Base-by-base conservation (phyloP, 1,140 invertebrate species). In the Drosophila parabipectinata region DNA sequence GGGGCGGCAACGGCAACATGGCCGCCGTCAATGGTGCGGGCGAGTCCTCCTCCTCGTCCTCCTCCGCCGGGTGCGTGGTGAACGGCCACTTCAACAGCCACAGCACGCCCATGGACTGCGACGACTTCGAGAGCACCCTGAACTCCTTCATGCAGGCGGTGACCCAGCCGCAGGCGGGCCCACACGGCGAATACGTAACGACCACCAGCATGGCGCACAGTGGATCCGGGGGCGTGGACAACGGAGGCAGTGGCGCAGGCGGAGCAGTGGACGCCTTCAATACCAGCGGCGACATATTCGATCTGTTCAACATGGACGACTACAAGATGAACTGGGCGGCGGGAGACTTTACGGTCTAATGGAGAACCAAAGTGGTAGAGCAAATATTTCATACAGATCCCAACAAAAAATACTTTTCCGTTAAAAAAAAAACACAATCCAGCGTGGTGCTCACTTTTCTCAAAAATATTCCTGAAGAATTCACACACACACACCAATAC, bases 321-420 rank as follows among this genome's bases (percentile, higher is more conserved):
- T 92, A 90, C 62, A 92, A 92, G 64, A 92, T 92, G 91, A 88
- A 79, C 30, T 92, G 90, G 90, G 90, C 90, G 37, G 78, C 84
- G 26, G 88, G 88, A 2, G 91, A 92, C 55, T 92, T 91, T 61
- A 91, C 91, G 9, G 91, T 92, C n/a, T 92, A 80, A 77, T 26
- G n/a, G 12, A 39, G 32, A 56, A 15, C n/a, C 26, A 24, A 24
- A 45, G n/a, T 37, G 56, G 15, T 24, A 41, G 51, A 21, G 28
- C 21, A 28, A 15, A 50, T 53, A 51, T 37, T 34, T 39, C 18
- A 37, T 37, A 12, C 4, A 37, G 10, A 37, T 12, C 59, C 53
- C 18, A 30, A 56, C 12, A 14, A 47, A 1, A n/a, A 55, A n/a
- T 50, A 28, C 41, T 52, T 51, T 67, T 71, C 41, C 67, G 61